These are phyloP conservation scores for Orchesella cincta DNA, from an alignment of 1,140 invertebrate genomes.

Conservation along the genomic window DNA sequence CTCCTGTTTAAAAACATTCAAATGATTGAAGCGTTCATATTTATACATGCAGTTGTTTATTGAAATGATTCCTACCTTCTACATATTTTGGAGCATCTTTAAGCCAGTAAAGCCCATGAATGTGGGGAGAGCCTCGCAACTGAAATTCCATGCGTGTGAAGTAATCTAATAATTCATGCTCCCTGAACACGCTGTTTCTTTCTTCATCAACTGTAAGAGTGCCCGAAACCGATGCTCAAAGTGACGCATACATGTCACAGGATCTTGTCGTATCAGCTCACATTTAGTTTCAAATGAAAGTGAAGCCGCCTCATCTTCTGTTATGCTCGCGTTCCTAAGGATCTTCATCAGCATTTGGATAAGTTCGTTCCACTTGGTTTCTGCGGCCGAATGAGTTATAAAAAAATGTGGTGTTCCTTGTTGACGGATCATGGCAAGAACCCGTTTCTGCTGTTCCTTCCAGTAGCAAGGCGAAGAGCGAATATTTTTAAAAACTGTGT, in stretches of 20 bases:
- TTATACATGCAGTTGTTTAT: not conserved
- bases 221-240: constrained; percentile 50
- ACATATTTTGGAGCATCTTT: constrained; percentile 52
- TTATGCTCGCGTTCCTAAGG: constrained; percentile 50
- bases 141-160: constrained; percentile 57
- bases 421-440: constrained; percentile 56
- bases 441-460: constrained; percentile 22
- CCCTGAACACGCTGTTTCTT: constrained; percentile 29
- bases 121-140: constrained; percentile 57
- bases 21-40: too few species aligned
- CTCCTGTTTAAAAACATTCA: too few species aligned
- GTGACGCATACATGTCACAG: constrained; percentile 55
- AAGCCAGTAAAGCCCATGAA: constrained; percentile 57
- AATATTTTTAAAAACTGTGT: constrained; percentile 50
- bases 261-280: constrained; percentile 56
- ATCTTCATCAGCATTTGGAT: constrained; percentile 55
- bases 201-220: constrained; percentile 43
- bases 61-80: not conserved
- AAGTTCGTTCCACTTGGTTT: constrained; percentile 56
- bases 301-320: constrained; percentile 40
- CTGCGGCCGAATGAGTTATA: constrained; percentile 55
- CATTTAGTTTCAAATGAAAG: constrained; percentile 52
- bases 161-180: constrained; percentile 13
- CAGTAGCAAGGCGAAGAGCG: constrained; percentile 50
- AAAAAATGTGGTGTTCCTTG: constrained; percentile 54